Evolutionary conservation across 1,140 invertebrate genomes (phyloP), one percentile per base, ranked within the genome.

Genomic region (Tetramorium alpestre): DNA sequence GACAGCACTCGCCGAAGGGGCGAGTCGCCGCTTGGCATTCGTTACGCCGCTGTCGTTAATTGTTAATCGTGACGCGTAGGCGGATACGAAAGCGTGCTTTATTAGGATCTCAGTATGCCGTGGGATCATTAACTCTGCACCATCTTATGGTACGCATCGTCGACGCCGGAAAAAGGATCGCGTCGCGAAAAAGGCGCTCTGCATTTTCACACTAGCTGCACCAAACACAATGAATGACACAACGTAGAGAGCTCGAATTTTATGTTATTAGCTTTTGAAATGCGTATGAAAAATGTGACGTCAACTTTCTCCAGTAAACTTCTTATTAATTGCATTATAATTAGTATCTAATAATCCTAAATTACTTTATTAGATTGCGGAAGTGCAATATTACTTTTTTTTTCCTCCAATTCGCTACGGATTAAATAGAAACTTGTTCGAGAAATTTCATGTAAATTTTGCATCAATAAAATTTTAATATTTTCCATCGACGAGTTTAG

Each of bases 51-150:
- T 25, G 65, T 33, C 69, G 33, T 92, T 87, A 88, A 93, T 92
- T 90, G 87, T 92, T 92, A 93, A 92, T 92, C 92, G 72, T 87
- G 82, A 81, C 89, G 91, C 91, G 92, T 93, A 92, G 90, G 90
- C 92, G 92, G 90, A 92, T 92, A 82, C 88, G 91, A 92, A 89
- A 92, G 88, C 88, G 73, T 60, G 72, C 65, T 92, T 93, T 93
- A 92, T 92, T 89, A 91, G 90, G 89, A 51, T 77, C 22, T 22
- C 73, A 75, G 25, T 60, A 62, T 41, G 77, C 54, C 78, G 86
- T 84, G 81, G 44, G 88, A 89, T 82, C 76, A 47, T 54, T 49
- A 25, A 11, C 60, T 41, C 88, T 58, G 69, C 13, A 47, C 8
- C 58, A 76, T 11, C 86, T 82, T 89, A 81, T 54, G 89, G 56